Evolutionary conservation across 2,888 invertebrate genomes (phyloP), one percentile per base, ranked within the genome.

Genomic region (Leucozona laternaria): DNA sequence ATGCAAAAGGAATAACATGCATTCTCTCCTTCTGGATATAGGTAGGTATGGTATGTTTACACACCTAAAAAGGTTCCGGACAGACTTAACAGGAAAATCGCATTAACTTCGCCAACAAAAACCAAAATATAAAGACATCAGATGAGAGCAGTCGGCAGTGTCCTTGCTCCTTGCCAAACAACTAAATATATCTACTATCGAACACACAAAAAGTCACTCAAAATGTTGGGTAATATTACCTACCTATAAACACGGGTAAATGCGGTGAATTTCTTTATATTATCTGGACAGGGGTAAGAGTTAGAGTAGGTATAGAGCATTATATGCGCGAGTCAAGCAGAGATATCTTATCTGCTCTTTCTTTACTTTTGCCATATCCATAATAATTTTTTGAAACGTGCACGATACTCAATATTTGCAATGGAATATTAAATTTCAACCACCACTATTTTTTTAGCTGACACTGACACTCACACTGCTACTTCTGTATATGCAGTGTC

Each of bases 1-100:
- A 53, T 70, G 79, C 73, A 60, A 79, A 70, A 64, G 45, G 2
- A 28, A 58, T 13, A 57, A n/a, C 53, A 50, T 60, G 50, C 66
- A 66, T 55, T 45, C 55, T 40, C 48, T 48, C 37, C 17, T 22
- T 40, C n/a, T 57, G 58, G n/a, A n/a, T n/a, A n/a, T n/a, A n/a
- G n/a, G n/a, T n/a, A n/a, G n/a, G n/a, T n/a, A 53, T 25, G 25
- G 4, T 34, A 57, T 81, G 73, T 86, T 86, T 86, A 75, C 81
- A 81, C 81, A 81, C 77, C 85, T 86, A 62, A 86, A 86, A 86
- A 73, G 73, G 78, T 50, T 37, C 58, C 45, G 78, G 81, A 68
- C 50, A 78, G 73, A 64, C 55, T 78, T 81, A 78, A 91, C 91
- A 91, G 89, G 89, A 89, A 90, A 91, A 91, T 90, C 91, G 90